phyloP scores from a whole-genome alignment of 2,113 vertebrate species.

The Agapornis roseicollis region DNA sequence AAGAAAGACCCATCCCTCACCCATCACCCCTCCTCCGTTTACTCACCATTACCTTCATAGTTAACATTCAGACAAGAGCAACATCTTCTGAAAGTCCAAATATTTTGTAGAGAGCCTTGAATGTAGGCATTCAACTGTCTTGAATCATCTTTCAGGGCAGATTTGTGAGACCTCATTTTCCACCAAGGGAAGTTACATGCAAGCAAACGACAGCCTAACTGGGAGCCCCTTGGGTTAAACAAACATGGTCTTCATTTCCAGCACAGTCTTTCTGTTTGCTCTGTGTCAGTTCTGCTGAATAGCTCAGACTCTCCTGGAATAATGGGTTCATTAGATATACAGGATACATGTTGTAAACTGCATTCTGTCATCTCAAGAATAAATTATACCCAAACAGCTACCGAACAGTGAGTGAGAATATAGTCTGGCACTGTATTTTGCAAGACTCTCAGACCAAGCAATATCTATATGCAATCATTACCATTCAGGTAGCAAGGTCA shows the following conservation, averaged over 20 bases:
- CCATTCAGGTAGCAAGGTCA: background rate
- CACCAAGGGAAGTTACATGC: background rate
- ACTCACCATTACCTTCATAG: background rate
- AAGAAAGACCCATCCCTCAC: background rate
- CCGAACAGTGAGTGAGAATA: background rate
- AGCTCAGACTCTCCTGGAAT: conserved; percentile 11
- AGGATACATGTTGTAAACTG: conserved; percentile 23
- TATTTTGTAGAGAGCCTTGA: background rate
- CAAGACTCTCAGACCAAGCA: background rate
- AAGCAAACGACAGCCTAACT: background rate
- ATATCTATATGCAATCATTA: background rate
- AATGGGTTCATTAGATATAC: conserved; percentile 35
- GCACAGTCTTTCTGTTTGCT: background rate
- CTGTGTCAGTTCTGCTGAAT: background rate
- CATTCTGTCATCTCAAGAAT: conserved; percentile 20
- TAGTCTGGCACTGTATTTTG: background rate
- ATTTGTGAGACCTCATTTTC: conserved; percentile 1
- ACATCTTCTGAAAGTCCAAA: background rate
- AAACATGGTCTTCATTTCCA: background rate
- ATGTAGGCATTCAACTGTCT: background rate
- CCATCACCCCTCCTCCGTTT: background rate
- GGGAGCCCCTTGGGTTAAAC: background rate
- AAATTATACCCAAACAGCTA: background rate
- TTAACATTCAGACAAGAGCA: background rate
- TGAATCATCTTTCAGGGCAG: background rate